Evolutionary conservation across 2,888 invertebrate genomes (phyloP), one percentile per base, ranked within the genome.

Genomic region (Arctia plantaginis): DNA sequence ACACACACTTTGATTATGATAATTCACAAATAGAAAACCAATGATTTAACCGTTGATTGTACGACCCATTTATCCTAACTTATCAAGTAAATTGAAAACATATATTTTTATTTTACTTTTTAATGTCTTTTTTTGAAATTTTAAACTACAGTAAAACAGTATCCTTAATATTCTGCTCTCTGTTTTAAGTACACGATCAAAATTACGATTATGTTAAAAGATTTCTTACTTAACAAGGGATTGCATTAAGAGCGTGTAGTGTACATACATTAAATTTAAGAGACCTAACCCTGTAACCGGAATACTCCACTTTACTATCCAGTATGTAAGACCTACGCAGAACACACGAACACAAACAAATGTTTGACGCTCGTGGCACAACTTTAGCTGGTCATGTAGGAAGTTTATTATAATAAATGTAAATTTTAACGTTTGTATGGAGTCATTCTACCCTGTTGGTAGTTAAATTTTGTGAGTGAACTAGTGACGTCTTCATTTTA

Each of bases 391-490:
- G 79, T 33, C 20, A 1, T 15, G n/a, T 70, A 23, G 65, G 51
- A 69, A 65, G 69, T 74, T 80, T 66, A 81, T 74, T 80, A 74
- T 72, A 79, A 77, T 82, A 82, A 85, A 85, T 84, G 81, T 76
- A 76, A 82, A 84, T 82, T 82, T 75, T 85, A 81, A 80, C 75
- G 78, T 80, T 73, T 79, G 74, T 79, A 77, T 81, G 73, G 79
- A 85, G 81, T 75, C 74, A 76, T 82, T 82, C 73, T 80, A 80
- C 71, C 77, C 82, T 77, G 78, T 71, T 71, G 72, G 44, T 73
- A 71, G 74, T 83, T 79, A 78, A 73, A 62, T 77, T 81, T 81
- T 77, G 74, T 71, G 72, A 68, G 59, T 71, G 47, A 74, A 80
- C 76, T 76, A 77, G 75, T 75, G 76, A 33, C 65, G 12, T 68